Evolutionary conservation across 2,797 vertebrate genomes (phyloP), one percentile per base, ranked within the genome.

Genomic region (Notolepis coatsorum): DNA sequence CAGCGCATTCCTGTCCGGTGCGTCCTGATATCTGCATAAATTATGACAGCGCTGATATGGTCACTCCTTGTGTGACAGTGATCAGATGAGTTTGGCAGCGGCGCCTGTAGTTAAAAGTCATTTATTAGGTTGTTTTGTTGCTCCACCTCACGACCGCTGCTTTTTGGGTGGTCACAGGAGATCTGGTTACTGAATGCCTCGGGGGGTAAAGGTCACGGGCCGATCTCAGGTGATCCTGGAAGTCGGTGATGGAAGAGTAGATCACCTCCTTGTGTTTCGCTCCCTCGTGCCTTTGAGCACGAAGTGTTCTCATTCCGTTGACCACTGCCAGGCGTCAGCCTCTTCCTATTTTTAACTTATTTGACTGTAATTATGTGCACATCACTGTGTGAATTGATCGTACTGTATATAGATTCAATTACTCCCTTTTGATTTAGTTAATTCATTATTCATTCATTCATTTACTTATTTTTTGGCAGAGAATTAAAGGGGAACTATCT

Each of bases 171-270:
- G 73, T 71, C 60, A 8, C 18, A 18, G 20, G 5, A 62, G 82
- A 68, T 89, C 81, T 66, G 50, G 75, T 90, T 86, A 75, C 86
- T 21, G 10, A 58, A 71, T 71, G 58, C 62, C 65, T 76, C 41
- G 15, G 15, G 51, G 69, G 71, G 56, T 56, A 82, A 80, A 85
- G 85, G 84, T 90, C 83, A 73, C 38, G 15, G 21, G 1, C 28
- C 31, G 30, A 61, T 54, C 33, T 57, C 50, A 76, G 45, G 61
- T 49, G 51, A 71, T 71, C 68, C 33, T 57, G 53, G 37, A 53
- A 63, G 79, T 79, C 55, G 48, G 25, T 6, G 31, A 65, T 55
- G 68, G 42, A 49, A 75, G 60, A 33, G 46, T 35, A 38, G 59
- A 46, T 64, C 77, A 71, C 8, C 21, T 51, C 33, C 77, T 84